Conservation (phyloP, 2,888 invertebrate species). For the Agrochola lota region DNA sequence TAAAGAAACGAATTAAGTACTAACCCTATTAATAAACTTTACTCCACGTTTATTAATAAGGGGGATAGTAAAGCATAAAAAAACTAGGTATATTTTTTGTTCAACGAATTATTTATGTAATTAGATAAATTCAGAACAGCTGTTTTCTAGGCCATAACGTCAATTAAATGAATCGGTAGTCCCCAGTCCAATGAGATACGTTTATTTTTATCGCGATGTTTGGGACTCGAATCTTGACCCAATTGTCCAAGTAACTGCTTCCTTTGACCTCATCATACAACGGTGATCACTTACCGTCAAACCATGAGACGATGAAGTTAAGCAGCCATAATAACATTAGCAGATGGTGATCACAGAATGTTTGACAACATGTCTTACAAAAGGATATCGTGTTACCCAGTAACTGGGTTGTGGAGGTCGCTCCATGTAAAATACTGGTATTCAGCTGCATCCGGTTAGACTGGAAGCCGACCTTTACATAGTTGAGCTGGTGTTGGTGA, state of each 20-base stretch:
- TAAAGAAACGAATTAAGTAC: no score
- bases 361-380: background rate
- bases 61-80: no score
- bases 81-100: no score
- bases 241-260: slow-evolving; percentile 27
- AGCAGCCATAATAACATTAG: background rate
- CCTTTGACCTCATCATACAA: slow-evolving; percentile 26
- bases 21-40: no score
- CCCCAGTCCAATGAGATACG: slow-evolving; percentile 15
- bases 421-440: background rate
- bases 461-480: background rate
- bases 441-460: background rate
- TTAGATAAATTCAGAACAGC: slow-evolving; percentile 22
- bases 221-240: slow-evolving; percentile 42
- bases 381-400: background rate
- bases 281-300: background rate
- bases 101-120: background rate
- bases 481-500: background rate
- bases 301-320: background rate
- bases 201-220: slow-evolving; percentile 34
- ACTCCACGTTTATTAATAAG: no score
- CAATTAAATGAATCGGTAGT: slow-evolving; percentile 24
- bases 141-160: slow-evolving; percentile 36
- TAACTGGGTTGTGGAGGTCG: background rate
- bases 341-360: background rate